Conservation (phyloP, 2,113 vertebrate species). For the Phocoena sinus region DNA sequence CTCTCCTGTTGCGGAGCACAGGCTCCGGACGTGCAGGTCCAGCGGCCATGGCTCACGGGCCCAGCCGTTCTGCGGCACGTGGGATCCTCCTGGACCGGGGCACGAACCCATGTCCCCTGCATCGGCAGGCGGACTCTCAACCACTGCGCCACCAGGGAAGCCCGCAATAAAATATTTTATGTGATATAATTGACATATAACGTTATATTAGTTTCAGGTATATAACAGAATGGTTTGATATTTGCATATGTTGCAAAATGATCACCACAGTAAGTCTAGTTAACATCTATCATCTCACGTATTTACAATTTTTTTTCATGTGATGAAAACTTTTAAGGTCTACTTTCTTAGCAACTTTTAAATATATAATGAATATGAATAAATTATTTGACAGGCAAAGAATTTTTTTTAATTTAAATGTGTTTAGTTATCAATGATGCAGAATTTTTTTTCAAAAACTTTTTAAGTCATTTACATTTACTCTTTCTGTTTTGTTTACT, state of each 20-base stretch:
- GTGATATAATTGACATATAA: not conserved
- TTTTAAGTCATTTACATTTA: not conserved
- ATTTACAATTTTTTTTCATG: not conserved
- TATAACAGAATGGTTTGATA: not conserved
- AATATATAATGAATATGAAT: not conserved
- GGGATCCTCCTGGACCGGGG: too few species aligned
- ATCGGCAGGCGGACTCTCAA: too few species aligned
- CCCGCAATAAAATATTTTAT: not conserved
- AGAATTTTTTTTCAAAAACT: not conserved
- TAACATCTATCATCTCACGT: not conserved
- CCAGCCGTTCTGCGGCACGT: too few species aligned
- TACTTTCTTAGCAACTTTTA: not conserved
- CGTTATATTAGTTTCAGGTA: not conserved
- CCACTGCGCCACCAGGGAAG: too few species aligned
- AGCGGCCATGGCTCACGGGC: too few species aligned
- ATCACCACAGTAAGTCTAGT: not conserved
- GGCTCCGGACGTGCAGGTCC: too few species aligned
- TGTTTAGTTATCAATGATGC: not conserved
- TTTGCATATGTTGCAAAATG: not conserved
- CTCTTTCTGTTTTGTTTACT: not conserved
- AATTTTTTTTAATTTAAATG: not conserved
- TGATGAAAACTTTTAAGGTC: not conserved
- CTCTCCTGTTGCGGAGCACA: too few species aligned
- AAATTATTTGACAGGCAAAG: not conserved
- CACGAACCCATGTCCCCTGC: too few species aligned